Evolutionary conservation across 2,888 invertebrate species (phyloP), one percentile per base, ranked within the genome.

Genomic region (Salpingus planirostris): DNA sequence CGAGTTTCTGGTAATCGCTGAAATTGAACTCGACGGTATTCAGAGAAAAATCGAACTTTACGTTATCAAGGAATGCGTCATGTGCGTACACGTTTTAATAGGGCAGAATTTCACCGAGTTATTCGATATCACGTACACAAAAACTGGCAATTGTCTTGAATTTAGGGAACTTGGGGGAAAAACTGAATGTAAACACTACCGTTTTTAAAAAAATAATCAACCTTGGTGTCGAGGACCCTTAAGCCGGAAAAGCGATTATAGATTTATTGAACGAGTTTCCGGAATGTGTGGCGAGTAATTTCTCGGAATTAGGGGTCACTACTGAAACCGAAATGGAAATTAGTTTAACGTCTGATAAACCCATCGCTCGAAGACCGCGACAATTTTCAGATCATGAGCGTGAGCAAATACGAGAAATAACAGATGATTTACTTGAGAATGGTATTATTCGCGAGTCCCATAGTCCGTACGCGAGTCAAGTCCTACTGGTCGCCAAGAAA

Each of bases 181-280:
- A 11, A 26, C 26, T 12, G 6, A 13, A 26, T 5, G 3, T 26
- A 11, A n/a, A 26, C 5, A 12, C 11, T 26, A 12, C 26, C 8
- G 10, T 12, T 22, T n/a, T n/a, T n/a, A n/a, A n/a, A n/a, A n/a
- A n/a, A n/a, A n/a, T n/a, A n/a, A 31, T 26, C 8, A 21, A 15
- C 21, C 24, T 28, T 23, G 15, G 31, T 44, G 29, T 29, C 43
- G 12, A 39, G 36, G 15, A 23, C 11, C 10, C 23, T 11, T 5
- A 23, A 23, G 10, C 10, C 5, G 10, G 7, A 5, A 8, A 23
- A 5, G 10, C 5, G 10, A 4, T 23, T 5, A 5, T 11, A 7
- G 11, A 23, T 23, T 4, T 23, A 23, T 23, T 23, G 11, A 23
- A 23, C 10, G 5, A 6, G 5, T 23, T 8, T 23, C 23, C 23